Evolutionary conservation across 2,888 invertebrate genomes (phyloP), one percentile per base, ranked within the genome.

Genomic region (Lepidonotus clava): DNA sequence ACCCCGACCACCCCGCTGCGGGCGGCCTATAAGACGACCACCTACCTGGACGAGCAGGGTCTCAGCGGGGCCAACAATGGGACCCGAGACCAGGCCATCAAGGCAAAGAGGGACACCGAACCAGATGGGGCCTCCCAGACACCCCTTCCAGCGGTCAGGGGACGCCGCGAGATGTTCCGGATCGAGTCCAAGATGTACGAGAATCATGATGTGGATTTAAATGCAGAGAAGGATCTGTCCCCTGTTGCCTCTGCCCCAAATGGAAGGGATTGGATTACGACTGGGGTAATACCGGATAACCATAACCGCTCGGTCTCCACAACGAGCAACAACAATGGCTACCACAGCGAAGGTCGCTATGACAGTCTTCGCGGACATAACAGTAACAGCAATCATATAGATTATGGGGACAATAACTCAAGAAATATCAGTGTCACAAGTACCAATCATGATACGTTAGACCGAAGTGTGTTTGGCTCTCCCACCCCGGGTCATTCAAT

Each of bases 321-420:
- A 11, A 80, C 80, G 1, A 80, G 80, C 28, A 80, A 80, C 24
- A 80, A 80, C 41, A 80, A 80, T 46, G 80, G 80, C 6, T 80
- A 80, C 46, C 80, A 80, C 24, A 80, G 46, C 21, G 51, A 71
- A 14, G 32, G 21, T 4, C 36, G 71, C 18, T 71, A 34, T 21
- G 71, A 71, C 38, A 38, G 71, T 36, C 38, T 36, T 38, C 36
- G 21, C 14, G 71, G 36, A 34, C 34, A 38, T 6, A 71, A 71
- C n/a, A 38, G 38, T 24, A 71, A 71, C 21, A 38, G 71, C 38
- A 71, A 38, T 38, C 71, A 80, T 28, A 21, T n/a, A 14, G 80
- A 51, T 18, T 51, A 80, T 46, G 28, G 6, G 24, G 51, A 80
- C 46, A 21, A 40, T 28, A 40, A 51, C 32, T 21, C 8, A 4